Evolutionary conservation across 2,888 invertebrate species (phyloP).

Genomic region (Bombyx huttoni): DNA sequence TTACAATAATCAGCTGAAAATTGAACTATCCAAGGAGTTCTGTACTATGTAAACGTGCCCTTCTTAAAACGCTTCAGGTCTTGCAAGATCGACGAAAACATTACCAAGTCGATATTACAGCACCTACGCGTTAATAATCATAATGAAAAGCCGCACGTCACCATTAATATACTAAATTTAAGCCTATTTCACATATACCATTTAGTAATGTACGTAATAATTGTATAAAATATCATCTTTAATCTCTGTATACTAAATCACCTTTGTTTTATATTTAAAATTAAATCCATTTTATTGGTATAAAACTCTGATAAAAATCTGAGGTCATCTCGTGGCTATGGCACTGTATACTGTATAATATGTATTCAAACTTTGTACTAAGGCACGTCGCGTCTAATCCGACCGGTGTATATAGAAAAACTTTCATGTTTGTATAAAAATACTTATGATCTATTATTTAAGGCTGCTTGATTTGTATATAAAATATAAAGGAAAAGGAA

Average conservation of each 20-base stretch:
- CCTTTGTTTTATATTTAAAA: constrained; percentile 71
- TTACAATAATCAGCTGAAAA: constrained; percentile 46
- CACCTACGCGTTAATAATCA: constrained; percentile 1
- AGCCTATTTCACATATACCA: constrained; percentile 64
- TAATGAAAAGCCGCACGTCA: constrained; percentile 37
- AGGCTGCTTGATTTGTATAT: constrained; percentile 51
- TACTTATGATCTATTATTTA: constrained; percentile 66
- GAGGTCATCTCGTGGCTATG: constrained; percentile 67
- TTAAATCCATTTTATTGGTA: constrained; percentile 73
- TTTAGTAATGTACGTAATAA: constrained; percentile 70
- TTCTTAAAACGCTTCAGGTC: constrained; percentile 5
- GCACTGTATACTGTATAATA: constrained; percentile 53
- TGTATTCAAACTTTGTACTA: constrained; percentile 65
- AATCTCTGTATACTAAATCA: constrained; percentile 73
- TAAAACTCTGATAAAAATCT: constrained; percentile 72
- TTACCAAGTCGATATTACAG: not conserved
- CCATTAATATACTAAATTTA: constrained; percentile 55
- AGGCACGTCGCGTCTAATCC: constrained; percentile 36
- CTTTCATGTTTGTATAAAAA: constrained; percentile 60
- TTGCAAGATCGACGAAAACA: constrained; percentile 23
- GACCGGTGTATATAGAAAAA: constrained; percentile 20
- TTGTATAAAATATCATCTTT: constrained; percentile 74
- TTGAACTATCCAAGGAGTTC: constrained; percentile 12
- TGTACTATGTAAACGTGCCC: constrained; percentile 14
- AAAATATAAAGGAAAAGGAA: constrained; percentile 13